Evolutionary conservation across 2,888 invertebrate genomes (phyloP).

Genomic region (Tachina lurida): DNA sequence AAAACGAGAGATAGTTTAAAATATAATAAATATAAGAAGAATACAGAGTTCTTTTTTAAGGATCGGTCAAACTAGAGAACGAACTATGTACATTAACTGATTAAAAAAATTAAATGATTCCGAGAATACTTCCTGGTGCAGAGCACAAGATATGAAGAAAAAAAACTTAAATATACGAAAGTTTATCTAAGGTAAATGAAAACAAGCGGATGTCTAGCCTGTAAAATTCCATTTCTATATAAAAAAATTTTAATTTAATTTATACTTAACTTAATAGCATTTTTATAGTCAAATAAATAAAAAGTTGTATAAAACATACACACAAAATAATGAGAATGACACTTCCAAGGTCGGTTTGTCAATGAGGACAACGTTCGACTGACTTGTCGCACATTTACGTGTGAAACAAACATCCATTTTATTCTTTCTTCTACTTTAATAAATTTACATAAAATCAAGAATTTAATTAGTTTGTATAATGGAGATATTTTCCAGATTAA

Average conservation of each 20-base stretch:
- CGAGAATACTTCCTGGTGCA: background rate
- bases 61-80: conserved; percentile 6
- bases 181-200: conserved; percentile 33
- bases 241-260: background rate
- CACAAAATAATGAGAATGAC: too few relatives aligned
- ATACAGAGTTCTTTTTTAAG: background rate
- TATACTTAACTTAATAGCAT: background rate
- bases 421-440: too few relatives aligned
- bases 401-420: background rate
- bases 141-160: conserved; percentile 15
- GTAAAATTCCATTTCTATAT: background rate
- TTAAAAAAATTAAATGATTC: conserved; percentile 16
- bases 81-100: background rate
- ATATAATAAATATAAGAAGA: conserved; percentile 1
- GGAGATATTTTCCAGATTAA: conserved; percentile 43
- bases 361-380: too few relatives aligned
- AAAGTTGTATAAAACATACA: too few relatives aligned
- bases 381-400: background rate
- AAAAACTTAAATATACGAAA: conserved; percentile 32
- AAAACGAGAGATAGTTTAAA: conserved; percentile 27
- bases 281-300: background rate
- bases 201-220: conserved; percentile 1
- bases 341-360: too few relatives aligned
- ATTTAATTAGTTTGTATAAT: background rate
- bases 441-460: too few relatives aligned